Base-by-base conservation (phyloP, 2,113 vertebrate genomes). In the Platysternon megacephalum region DNA sequence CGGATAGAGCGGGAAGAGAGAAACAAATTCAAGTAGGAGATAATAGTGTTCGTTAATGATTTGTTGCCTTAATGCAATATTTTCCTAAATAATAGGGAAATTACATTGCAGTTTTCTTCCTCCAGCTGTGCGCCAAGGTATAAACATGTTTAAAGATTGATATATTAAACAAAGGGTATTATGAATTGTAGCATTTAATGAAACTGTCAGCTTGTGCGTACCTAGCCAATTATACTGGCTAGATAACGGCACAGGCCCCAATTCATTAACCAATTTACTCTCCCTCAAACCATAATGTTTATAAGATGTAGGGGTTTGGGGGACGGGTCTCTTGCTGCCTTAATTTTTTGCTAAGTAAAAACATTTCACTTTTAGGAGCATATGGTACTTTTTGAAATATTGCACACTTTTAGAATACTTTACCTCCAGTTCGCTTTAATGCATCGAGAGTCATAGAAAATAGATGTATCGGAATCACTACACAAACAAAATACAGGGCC, bases 1-100 rank as follows among this genome's bases (percentile, higher is more conserved):
- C 98, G 98, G 91, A 99, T 99, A 93, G 99, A 99, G 95, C 98
- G 99, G 58, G 99, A 99, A 95, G 99, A 99, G 97, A 99, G 99
- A 94, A 99, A 98, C 97, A 99, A 99, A 95, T 99, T 99, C 98
- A 99, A 98, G 99, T 99, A 98, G 98, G 99, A 85, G 26, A 5
- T 17, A 22, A 49, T 51, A 28, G 56, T 42, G 52, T 94, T 90
- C 48, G 5, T 55, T 90, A 3, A 86, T 19, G 6, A 1, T 93
- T 8, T 93, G 8, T 95, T 94, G 9, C 32, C 92, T 88, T 95
- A 81, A 56, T 48, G 1, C 85, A 82, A 86, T 91, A 39, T 8
- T 46, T 42, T 81, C 90, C 11, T 91, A 86, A 82, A 80, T 74
- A 39, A 48, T n/a, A 78, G 52, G 79, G n/a, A 81, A 32, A 11